Evolutionary conservation across 2,113 vertebrate genomes (phyloP).

Genomic region (Oenanthe melanoleuca): DNA sequence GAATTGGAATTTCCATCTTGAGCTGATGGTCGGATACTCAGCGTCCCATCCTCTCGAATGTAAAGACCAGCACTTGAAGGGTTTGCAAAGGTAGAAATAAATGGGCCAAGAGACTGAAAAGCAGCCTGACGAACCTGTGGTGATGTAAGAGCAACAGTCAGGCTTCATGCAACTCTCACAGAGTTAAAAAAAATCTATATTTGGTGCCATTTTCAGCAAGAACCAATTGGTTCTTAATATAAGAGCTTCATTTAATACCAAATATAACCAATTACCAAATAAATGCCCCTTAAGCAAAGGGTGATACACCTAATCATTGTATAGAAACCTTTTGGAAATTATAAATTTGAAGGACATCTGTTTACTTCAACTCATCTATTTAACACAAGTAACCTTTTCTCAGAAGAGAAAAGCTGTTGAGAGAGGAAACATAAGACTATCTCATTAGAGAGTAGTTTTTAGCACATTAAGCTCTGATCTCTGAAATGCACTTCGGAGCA

Average conservation of each 20-base stretch:
- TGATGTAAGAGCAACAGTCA: not conserved
- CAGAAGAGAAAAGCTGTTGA: not conserved
- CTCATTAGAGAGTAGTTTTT: not conserved
- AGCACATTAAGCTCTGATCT: not conserved
- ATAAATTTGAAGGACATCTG: not conserved
- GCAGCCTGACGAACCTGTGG: conserved; percentile 87
- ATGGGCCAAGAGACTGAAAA: conserved; percentile 89
- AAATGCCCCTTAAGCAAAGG: not conserved
- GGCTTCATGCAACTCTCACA: not conserved
- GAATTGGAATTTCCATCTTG: not conserved
- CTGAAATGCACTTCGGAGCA: not conserved
- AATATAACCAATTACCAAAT: not conserved
- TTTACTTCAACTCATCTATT: not conserved
- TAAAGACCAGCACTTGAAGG: conserved; percentile 85
- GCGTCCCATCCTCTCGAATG: conserved; percentile 80
- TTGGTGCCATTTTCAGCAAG: not conserved
- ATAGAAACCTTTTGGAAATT: not conserved
- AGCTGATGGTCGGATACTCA: conserved; percentile 54
- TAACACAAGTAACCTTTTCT: not conserved
- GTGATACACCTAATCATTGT: not conserved
- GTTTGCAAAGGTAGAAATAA: conserved; percentile 91
- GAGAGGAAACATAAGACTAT: not conserved
- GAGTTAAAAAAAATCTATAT: not conserved
- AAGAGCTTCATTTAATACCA: not conserved
- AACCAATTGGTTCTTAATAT: not conserved